Evolutionary conservation across 2,113 vertebrate species (phyloP), one percentile per base, ranked within the genome.

Genomic region (Triplophysa rosa): DNA sequence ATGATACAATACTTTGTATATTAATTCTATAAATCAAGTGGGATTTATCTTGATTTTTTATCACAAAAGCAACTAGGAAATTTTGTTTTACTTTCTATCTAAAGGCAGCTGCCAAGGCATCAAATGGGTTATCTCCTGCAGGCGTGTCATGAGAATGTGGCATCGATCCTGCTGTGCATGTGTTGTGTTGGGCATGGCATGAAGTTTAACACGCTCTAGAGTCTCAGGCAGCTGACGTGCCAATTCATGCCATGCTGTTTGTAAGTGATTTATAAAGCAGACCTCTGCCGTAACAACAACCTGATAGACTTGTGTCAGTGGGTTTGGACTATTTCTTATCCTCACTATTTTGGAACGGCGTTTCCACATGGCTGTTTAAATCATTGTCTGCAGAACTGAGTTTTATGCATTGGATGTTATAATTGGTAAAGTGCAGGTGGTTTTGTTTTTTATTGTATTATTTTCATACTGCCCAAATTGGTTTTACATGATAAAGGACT

Each of bases 141-240:
- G 13, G 63, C 26, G 16, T 84, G 63, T 19, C 23, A 16, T 19
- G 23, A 45, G 23, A 74, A 66, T 83, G 76, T 86, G 73, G 67
- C 67, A 82, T 40, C 83, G 83, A 85, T 80, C 62, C 24, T 13
- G 62, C 71, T 56, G 66, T 77, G 49, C 82, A 71, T 67, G 54
- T 77, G 72, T 66, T n/a, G 24, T 54, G 65, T 67, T 24, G 21
- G 19, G 64, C 83, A 90, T 91, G 81, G 66, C 71, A 4, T 84
- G 29, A 40, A 21, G 45, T 40, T 83, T 89, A n/a, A 73, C 86
- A 83, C 82, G 26, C 85, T 90, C 86, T 87, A 21, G 66, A 70
- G 21, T 87, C 80, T 74, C 86, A 76, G 59, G 73, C 88, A 88
- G 87, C 89, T 89, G 89, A 89, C 58, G 52, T 74, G 54, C 74